phyloP scores from a whole-genome alignment of 2,888 invertebrate genomes.

The Pollenia angustigena region DNA sequence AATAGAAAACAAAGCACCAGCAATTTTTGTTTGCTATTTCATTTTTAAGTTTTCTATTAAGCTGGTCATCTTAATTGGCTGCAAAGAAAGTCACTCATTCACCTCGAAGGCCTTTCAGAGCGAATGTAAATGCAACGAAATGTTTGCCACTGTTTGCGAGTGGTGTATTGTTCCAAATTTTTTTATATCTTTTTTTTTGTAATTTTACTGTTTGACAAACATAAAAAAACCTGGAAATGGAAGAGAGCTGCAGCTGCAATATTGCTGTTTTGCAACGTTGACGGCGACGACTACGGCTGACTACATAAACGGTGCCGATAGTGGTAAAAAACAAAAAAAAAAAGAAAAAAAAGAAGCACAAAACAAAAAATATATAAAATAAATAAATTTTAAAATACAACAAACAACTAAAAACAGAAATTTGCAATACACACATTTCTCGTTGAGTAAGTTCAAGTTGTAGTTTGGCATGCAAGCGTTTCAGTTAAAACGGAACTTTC shows the following conservation, averaged over 20 bases:
- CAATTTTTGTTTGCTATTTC: neutral
- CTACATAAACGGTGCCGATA: slow-evolving; percentile 62
- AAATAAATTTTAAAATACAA: slow-evolving; percentile 66
- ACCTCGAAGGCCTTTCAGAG: slow-evolving; percentile 47
- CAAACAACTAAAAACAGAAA: slow-evolving; percentile 67
- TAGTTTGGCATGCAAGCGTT: slow-evolving; percentile 78
- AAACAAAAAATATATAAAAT: slow-evolving; percentile 42
- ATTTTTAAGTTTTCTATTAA: neutral
- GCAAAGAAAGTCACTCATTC: slow-evolving; percentile 67
- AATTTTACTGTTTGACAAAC: slow-evolving; percentile 47
- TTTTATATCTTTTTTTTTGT: neutral
- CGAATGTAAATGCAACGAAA: slow-evolving; percentile 56
- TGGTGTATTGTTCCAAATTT: neutral
- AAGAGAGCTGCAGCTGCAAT: slow-evolving; percentile 60
- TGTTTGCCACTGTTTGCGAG: slow-evolving; percentile 51
- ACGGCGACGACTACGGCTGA: slow-evolving; percentile 20
- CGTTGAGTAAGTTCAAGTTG: slow-evolving; percentile 82
- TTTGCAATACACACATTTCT: slow-evolving; percentile 79
- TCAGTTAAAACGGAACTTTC: slow-evolving; percentile 84
- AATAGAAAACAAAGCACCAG: too few species aligned
- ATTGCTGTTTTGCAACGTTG: slow-evolving; percentile 43
- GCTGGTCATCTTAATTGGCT: slow-evolving; percentile 60
- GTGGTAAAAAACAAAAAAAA: slow-evolving; percentile 56
- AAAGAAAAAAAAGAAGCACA: slow-evolving; percentile 45
- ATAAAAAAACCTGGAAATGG: slow-evolving; percentile 50